These are phyloP conservation scores for Myopa tessellatipennis DNA, from an alignment of 2,888 invertebrate genomes.

Conservation along the genomic window DNA sequence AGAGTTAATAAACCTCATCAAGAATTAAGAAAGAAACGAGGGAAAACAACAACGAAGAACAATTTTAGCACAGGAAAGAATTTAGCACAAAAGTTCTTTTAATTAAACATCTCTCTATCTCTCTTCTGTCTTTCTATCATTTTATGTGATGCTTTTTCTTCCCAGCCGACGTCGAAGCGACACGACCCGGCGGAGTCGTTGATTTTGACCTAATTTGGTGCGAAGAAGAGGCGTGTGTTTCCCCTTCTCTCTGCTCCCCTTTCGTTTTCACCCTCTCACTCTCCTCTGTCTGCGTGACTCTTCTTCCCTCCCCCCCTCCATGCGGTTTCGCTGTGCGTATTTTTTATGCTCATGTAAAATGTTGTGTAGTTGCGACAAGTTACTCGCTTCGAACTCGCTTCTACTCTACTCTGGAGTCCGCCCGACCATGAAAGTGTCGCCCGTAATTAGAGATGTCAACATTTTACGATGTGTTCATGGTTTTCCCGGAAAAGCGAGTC, in stretches of 20 bases:
- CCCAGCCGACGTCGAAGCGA: neutral
- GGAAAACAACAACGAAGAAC: too few species aligned
- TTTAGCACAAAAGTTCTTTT: too few species aligned
- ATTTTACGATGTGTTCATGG: conserved; percentile 27
- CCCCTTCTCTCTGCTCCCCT: too few species aligned
- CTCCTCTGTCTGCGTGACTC: neutral
- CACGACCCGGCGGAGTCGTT: neutral
- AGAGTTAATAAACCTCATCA: too few species aligned
- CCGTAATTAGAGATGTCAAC: conserved; percentile 33
- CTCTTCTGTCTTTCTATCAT: neutral
- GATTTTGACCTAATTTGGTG: conserved; percentile 25
- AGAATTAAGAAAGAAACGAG: too few species aligned
- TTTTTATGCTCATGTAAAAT: neutral
- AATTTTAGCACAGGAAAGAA: neutral
- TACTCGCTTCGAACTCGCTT: too few species aligned
- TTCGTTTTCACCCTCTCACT: neutral
- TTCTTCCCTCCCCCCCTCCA: neutral
- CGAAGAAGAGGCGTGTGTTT: neutral
- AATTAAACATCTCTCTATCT: neutral
- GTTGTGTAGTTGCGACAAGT: neutral
- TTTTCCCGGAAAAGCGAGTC: conserved; percentile 11
- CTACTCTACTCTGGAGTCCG: neutral
- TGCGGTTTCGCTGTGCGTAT: neutral
- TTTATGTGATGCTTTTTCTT: neutral
- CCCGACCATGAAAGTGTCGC: conserved; percentile 19